phyloP scores from a whole-genome alignment of 2,888 invertebrate genomes.

The Eumerus sabulonum region DNA sequence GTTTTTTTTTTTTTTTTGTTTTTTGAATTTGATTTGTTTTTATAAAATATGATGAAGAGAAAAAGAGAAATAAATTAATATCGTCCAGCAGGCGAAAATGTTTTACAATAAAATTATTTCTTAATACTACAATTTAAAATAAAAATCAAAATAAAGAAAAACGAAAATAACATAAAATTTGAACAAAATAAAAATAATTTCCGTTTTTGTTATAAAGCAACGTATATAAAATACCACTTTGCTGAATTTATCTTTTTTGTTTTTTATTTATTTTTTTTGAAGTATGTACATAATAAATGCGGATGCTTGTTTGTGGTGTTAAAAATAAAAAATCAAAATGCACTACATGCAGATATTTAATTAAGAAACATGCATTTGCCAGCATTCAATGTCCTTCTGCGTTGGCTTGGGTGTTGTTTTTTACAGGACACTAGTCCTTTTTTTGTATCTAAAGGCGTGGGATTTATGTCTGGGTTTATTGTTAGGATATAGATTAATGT shows the following conservation, averaged over 20 bases:
- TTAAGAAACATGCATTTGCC: not conserved
- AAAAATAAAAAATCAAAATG: slow-evolving; percentile 5
- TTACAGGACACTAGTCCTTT: too few species aligned
- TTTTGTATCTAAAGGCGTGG: too few species aligned
- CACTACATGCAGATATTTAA: slow-evolving; percentile 20
- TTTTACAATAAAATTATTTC: slow-evolving; percentile 30
- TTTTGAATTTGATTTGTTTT: too few species aligned
- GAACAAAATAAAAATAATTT: slow-evolving; percentile 30
- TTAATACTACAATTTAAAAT: slow-evolving; percentile 19
- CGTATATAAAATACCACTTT: slow-evolving; percentile 34
- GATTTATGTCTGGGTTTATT: slow-evolving; percentile 16
- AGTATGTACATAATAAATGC: slow-evolving; percentile 56
- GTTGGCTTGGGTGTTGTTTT: too few species aligned
- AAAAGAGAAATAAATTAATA: slow-evolving; percentile 43
- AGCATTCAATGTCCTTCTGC: slow-evolving; percentile 13
- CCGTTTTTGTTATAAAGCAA: slow-evolving; percentile 51
- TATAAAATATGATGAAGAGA: too few species aligned
- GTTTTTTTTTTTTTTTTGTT: slow-evolving; percentile 16
- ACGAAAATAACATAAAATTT: slow-evolving; percentile 13
- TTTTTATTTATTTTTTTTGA: slow-evolving; percentile 5
- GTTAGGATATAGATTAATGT: slow-evolving; percentile 7
- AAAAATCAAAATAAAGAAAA: slow-evolving; percentile 35
- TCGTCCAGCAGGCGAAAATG: slow-evolving; percentile 6
- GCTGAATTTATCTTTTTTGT: slow-evolving; percentile 18
- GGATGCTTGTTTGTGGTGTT: slow-evolving; percentile 54